Evolutionary conservation across 2,797 vertebrate genomes (phyloP).

Genomic region (Cyprinodon diabolis): DNA sequence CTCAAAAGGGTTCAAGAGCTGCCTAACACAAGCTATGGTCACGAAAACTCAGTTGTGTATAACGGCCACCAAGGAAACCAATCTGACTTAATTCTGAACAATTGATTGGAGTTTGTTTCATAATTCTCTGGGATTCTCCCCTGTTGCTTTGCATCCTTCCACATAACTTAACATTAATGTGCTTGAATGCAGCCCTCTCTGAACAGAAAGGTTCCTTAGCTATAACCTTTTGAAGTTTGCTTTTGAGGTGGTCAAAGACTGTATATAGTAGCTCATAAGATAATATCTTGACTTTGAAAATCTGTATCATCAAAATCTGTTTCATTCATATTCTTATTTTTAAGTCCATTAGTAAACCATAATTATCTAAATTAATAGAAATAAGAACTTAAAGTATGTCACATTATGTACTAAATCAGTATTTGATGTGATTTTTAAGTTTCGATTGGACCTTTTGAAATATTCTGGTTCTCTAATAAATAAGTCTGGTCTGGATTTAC

Average conservation of each 20-base stretch:
- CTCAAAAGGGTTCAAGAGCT: background rate
- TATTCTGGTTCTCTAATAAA: too few relatives aligned
- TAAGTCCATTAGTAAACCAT: background rate
- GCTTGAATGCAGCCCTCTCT: background rate
- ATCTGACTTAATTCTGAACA: background rate
- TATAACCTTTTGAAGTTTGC: too few relatives aligned
- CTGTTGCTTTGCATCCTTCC: background rate
- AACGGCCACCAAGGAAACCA: too few relatives aligned
- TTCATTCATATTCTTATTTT: too few relatives aligned
- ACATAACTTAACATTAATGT: background rate
- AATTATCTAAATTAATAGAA: background rate
- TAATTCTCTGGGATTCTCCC: background rate
- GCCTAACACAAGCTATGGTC: background rate
- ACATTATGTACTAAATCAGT: background rate
- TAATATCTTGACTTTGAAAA: too few relatives aligned
- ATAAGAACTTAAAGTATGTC: background rate
- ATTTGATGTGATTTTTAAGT: background rate
- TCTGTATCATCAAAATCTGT: too few relatives aligned
- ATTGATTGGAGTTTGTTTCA: background rate
- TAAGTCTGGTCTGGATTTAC: constrained; percentile 59
- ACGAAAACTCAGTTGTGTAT: background rate
- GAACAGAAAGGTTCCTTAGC: background rate
- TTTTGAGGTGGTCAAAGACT: too few relatives aligned
- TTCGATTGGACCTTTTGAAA: background rate
- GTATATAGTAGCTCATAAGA: too few relatives aligned